Base-by-base conservation (phyloP, 2,797 vertebrate genomes). In the Tenualosa thibaudeaui region DNA sequence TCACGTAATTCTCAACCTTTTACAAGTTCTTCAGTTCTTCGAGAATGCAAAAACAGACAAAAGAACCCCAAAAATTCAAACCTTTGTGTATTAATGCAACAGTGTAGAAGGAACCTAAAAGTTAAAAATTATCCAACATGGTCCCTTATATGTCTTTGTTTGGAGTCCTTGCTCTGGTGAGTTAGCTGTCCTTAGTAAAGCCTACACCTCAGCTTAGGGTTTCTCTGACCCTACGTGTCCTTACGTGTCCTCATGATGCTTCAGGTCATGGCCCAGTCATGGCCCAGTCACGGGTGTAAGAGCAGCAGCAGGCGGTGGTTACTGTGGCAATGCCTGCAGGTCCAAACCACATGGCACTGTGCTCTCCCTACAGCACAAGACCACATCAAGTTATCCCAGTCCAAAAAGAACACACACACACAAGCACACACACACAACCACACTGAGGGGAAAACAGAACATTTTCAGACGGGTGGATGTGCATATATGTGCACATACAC, bases 321-420 rank as follows among this genome's bases (percentile, higher is more conserved):
- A 46, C 71, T 19, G 17, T 75, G 87, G 91, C 88, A 85, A 82
- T 40, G 10, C 58, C 24, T 84, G 53, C 86, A 84, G 87, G 82
- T 22, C 8, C 83, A 60, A 81, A 83, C 37, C 43, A 86, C 19
- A 86, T 60, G 37, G n/a, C 40, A 60, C 43, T 10, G 26, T 68
- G 65, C 65, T 71, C 26, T 26, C 62, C 10, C 26, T 31, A 31
- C 26, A 37, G 3, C 26, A 37, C 10, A 1, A 37, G 65, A 71
- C 65, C 65, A 5, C 65, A 71, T 3, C 65, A 15, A 71, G 26
- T 71, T 37, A 71, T 37, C 3, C 65, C 26, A 71, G 26, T 71
- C 65, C 65, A 71, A 40, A 60, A 60, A 60, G 22, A 9, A 60
- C 58, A 60, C 58, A 24, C 58, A 62, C 58, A 62, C 58, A 24